Evolutionary conservation across 2,797 vertebrate genomes (phyloP).

Genomic region (Scleropages formosus): DNA sequence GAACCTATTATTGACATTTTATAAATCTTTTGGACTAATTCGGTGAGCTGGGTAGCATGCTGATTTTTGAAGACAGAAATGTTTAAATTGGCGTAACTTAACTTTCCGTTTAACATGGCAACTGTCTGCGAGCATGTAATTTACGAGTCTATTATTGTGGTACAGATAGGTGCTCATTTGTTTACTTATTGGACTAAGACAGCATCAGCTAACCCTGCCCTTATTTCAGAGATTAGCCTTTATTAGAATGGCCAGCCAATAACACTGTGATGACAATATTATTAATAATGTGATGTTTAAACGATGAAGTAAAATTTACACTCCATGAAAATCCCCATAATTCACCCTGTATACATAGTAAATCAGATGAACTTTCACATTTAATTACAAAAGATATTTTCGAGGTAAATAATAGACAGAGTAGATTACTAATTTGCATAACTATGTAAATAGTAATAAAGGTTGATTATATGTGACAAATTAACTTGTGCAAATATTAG

Average conservation of each 20-base stretch:
- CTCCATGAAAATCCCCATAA: not conserved
- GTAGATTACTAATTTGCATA: not conserved
- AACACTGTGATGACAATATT: not conserved
- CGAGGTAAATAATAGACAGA: not conserved
- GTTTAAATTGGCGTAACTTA: not conserved
- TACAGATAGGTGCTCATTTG: too few relatives aligned
- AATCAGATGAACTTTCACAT: not conserved
- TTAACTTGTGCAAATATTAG: too few relatives aligned
- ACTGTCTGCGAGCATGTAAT: too few relatives aligned
- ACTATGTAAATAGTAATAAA: not conserved
- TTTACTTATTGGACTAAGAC: too few relatives aligned
- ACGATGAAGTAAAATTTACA: not conserved
- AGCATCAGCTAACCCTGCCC: too few relatives aligned
- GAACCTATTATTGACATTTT: not conserved
- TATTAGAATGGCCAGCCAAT: not conserved
- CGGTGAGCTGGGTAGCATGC: not conserved
- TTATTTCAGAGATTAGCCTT: too few relatives aligned
- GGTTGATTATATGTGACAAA: not conserved
- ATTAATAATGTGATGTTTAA: not conserved
- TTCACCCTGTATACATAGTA: not conserved
- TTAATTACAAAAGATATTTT: not conserved
- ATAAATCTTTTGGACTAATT: conserved; percentile 3
- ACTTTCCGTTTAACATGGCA: not conserved
- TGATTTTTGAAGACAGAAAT: not conserved
- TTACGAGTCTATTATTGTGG: too few relatives aligned